phyloP scores from a whole-genome alignment of 2,888 invertebrate genomes.

The Zaprionus lineosus region DNA sequence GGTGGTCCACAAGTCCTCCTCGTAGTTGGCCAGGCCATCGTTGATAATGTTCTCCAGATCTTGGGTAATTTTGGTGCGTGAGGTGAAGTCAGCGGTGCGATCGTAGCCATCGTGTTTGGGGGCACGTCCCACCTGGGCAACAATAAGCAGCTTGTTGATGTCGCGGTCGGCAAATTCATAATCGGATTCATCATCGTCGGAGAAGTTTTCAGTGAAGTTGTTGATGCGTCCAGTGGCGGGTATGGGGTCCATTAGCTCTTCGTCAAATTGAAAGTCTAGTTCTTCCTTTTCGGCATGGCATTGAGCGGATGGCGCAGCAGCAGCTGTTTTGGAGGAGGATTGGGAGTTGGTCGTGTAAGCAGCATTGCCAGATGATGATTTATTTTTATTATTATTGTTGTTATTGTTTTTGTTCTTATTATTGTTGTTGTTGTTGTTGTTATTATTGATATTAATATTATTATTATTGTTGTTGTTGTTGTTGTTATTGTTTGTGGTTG shows the following conservation, averaged over 20 bases:
- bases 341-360: constrained; percentile 72
- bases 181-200: constrained; percentile 91
- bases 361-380: constrained; percentile 69
- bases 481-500: constrained; percentile 28
- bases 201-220: constrained; percentile 89
- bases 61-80: constrained; percentile 96
- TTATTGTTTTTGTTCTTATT: constrained; percentile 34
- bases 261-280: constrained; percentile 98
- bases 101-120: constrained; percentile 95
- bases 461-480: constrained; percentile 29
- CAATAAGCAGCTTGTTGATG: constrained; percentile 96
- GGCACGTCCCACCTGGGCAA: constrained; percentile 89
- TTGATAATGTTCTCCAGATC: constrained; percentile 97
- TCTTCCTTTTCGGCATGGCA: constrained; percentile 88
- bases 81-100: constrained; percentile 94
- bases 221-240: constrained; percentile 88
- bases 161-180: constrained; percentile 96
- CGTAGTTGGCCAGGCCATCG: constrained; percentile 97
- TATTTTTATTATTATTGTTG: constrained; percentile 44
- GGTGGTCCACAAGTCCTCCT: constrained; percentile 94
- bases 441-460: constrained; percentile 30
- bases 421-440: constrained; percentile 39
- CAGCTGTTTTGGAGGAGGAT: constrained; percentile 79
- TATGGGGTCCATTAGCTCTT: constrained; percentile 92
- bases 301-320: constrained; percentile 72